Evolutionary conservation across 2,888 invertebrate genomes (phyloP), one percentile per base, ranked within the genome.

Genomic region (Agrotis ipsilon): DNA sequence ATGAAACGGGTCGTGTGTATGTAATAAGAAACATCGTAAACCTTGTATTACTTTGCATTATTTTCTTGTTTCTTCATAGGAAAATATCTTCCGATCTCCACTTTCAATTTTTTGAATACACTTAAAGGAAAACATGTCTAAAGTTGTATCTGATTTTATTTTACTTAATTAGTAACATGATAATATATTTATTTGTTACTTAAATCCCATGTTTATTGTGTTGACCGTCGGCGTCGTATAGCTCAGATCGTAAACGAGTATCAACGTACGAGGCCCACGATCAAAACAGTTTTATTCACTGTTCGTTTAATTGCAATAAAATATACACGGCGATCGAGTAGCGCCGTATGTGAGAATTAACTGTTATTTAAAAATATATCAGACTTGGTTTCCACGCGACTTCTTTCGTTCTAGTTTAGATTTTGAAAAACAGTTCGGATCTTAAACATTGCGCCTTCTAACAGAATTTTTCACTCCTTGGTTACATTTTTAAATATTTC

Each of bases 211-310:
- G 18, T 73, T 73, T 66, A 62, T 72, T 55, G 46, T 60, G 16
- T 54, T 51, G 45, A n/a, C 39, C 18, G 2, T 21, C 46, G 67
- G 27, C 18, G 2, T 21, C 46, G 67, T 70, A 55, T 59, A 66
- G 48, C 68, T 65, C 9, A 66, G 63, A 68, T 75, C 71, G 68
- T 84, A 75, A 84, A 82, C 65, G 68, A 39, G 60, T 68, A 71
- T 63, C 59, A 67, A 21, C 68, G 71, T 51, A 24, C 39, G 60
- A 69, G 58, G 78, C 71, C 63, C 70, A 72, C 71, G 71, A 68
- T 72, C 69, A 65, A 63, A 80, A 77, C 60, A 59, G 19, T 79
- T 83, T 75, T 68, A 81, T 75, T 71, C 59, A 60, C 61, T 74
- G 66, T 75, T 18, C 58, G 19, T 70, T 80, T 81, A 74, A 72